Evolutionary conservation across 2,797 vertebrate genomes (phyloP).

Genomic region (Meda fulgida): DNA sequence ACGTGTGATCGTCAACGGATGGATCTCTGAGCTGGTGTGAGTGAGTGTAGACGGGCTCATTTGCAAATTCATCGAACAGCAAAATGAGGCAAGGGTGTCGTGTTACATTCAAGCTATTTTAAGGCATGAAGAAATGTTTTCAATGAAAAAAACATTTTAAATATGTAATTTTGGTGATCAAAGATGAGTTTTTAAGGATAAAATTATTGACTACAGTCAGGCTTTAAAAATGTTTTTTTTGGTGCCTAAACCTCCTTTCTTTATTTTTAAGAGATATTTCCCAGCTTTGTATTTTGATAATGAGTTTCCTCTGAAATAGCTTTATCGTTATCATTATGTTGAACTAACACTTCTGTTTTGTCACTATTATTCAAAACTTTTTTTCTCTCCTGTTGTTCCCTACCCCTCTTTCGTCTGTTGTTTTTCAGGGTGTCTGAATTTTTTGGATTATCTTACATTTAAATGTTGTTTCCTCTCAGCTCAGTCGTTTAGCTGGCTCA

Average conservation of each 20-base stretch:
- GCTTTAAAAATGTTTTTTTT: no score
- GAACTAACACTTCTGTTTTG: background rate
- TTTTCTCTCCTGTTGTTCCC: background rate
- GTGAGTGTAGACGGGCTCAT: no score
- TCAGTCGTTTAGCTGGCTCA: constrained; percentile 29
- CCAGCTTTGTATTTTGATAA: background rate
- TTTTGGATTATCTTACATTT: background rate
- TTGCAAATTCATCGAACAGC: no score
- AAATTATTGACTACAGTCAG: no score
- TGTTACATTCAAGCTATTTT: no score
- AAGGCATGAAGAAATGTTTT: no score
- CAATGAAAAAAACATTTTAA: no score
- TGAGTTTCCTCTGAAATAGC: background rate
- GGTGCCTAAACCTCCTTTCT: background rate
- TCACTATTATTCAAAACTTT: background rate
- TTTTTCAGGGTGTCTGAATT: constrained; percentile 14
- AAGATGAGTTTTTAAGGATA: no score
- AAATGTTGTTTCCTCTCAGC: background rate
- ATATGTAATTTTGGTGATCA: no score
- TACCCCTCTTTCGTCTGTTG: background rate
- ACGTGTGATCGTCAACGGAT: no score
- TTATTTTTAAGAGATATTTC: background rate
- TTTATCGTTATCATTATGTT: background rate
- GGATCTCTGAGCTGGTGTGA: no score
- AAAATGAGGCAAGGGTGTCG: no score